Percentiles rank a stretch among this genome's conserved stretches.
Conservation (phyloP, 2,113 vertebrate species). For the Passerina amoena region DNA sequence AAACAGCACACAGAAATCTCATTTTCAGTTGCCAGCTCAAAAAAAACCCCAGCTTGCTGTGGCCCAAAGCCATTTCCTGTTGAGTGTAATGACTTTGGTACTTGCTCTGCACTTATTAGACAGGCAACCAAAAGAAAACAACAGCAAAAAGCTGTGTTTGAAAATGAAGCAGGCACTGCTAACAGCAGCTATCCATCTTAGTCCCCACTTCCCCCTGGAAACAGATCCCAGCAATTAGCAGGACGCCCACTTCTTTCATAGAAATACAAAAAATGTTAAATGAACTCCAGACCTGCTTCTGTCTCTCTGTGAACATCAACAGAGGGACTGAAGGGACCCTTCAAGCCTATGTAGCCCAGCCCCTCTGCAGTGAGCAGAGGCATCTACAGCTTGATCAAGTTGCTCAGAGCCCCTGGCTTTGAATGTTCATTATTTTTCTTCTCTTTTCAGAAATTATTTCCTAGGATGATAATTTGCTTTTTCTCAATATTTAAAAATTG, state of each 20-base stretch:
- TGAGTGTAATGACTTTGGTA: conserved; percentile 11
- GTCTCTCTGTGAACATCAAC: background rate
- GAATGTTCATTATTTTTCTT: background rate
- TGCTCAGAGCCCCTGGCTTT: background rate
- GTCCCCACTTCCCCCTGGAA: background rate
- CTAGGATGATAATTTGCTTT: too few species aligned
- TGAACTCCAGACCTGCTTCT: background rate
- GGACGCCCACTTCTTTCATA: background rate
- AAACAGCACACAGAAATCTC: conserved; percentile 16
- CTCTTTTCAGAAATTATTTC: too few species aligned
- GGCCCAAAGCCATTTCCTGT: conserved; percentile 49
- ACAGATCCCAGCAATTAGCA: background rate
- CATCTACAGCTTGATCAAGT: background rate
- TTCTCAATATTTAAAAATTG: too few species aligned
- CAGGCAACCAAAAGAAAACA: background rate
- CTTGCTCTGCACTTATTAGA: conserved; percentile 11
- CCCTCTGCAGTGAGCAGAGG: background rate
- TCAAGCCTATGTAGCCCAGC: background rate
- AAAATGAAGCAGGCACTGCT: background rate
- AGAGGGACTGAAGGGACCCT: background rate
- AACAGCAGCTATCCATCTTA: background rate
- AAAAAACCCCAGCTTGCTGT: background rate
- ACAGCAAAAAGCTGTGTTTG: background rate
- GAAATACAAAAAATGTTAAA: background rate
- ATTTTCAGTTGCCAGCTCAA: conserved; percentile 26